A percentile compares a stretch with the other conserved stretches of the same genome.
phyloP scores from a whole-genome alignment of 2,797 vertebrate genomes.

The Menidia menidia region DNA sequence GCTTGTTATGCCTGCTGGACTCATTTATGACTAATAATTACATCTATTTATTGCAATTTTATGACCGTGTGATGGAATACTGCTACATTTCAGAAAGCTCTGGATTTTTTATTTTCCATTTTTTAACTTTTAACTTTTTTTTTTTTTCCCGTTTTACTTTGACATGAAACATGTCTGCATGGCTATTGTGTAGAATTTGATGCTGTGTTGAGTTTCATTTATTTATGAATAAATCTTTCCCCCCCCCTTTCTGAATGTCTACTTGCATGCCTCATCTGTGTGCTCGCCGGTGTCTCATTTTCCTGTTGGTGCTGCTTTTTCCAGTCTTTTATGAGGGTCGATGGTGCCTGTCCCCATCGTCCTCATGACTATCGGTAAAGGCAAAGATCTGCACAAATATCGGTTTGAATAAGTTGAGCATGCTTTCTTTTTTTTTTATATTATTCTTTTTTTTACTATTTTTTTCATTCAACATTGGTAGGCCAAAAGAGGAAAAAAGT shows the following conservation, averaged over 20 bases:
- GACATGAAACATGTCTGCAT: constrained; percentile 64
- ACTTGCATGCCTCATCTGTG: constrained; percentile 76
- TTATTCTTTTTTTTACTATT: background rate
- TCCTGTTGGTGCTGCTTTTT: constrained; percentile 32
- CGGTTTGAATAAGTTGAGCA: background rate
- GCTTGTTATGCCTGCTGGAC: constrained; percentile 22
- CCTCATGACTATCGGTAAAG: constrained; percentile 11
- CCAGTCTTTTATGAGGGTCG: constrained; percentile 27
- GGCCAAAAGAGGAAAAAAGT: background rate
- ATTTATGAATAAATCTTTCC: constrained; percentile 82
- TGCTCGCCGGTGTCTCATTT: constrained; percentile 46
- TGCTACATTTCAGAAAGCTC: constrained; percentile 32
- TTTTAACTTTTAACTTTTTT: constrained; percentile 21
- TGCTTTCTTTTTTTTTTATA: no score
- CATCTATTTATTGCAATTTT: constrained; percentile 60
- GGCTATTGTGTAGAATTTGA: constrained; percentile 57
- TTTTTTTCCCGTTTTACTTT: constrained; percentile 42
- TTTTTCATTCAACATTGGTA: background rate
- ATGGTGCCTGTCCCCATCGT: constrained; percentile 2
- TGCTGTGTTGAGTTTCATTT: constrained; percentile 66
- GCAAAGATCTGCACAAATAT: constrained; percentile 43
- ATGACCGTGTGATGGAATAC: constrained; percentile 52
- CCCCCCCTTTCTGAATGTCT: constrained; percentile 43
- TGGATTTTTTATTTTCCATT: constrained; percentile 27
- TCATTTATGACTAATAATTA: constrained; percentile 37